A percentile compares a stretch with the other conserved stretches of the same genome.
Evolutionary conservation across 2,113 vertebrate species (phyloP).

Genomic region (Dicrurus megarhynchus): DNA sequence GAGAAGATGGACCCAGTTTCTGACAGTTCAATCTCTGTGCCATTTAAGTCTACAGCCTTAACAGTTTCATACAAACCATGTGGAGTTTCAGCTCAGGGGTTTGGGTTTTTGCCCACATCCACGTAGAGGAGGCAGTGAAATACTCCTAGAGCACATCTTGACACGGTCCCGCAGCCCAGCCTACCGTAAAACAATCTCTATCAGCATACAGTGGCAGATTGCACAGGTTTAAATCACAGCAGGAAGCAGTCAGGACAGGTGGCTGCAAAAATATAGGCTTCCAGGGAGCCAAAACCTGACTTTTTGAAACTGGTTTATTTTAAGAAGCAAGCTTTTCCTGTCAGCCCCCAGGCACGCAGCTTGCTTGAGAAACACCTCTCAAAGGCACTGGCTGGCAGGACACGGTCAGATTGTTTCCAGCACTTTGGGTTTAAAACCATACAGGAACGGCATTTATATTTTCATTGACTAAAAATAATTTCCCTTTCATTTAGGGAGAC

Average conservation of each 20-base stretch:
- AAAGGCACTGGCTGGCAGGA: not conserved
- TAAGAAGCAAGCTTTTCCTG: conserved; percentile 3
- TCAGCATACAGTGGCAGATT: not conserved
- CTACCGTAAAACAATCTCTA: not conserved
- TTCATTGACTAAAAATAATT: conserved; percentile 12
- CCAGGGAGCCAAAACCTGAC: not conserved
- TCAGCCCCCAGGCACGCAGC: not conserved
- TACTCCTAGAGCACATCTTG: not conserved
- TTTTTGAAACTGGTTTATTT: conserved; percentile 12
- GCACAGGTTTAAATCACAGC: conserved; percentile 39
- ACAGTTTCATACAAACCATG: not conserved
- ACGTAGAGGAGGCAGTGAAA: not conserved
- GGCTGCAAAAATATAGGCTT: conserved; percentile 2
- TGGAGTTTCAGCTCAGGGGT: not conserved
- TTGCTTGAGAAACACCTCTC: not conserved
- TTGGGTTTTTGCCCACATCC: not conserved
- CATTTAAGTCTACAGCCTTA: not conserved
- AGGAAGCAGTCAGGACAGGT: conserved; percentile 34
- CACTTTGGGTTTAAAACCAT: not conserved
- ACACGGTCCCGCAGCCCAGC: not conserved
- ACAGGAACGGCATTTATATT: not conserved
- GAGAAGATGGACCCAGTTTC: not conserved
- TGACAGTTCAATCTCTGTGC: not conserved
- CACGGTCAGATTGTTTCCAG: not conserved
- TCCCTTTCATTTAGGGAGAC: not conserved